These are phyloP conservation scores for Perca fluviatilis DNA, from an alignment of 2,113 vertebrate genomes.

Conservation along the genomic window DNA sequence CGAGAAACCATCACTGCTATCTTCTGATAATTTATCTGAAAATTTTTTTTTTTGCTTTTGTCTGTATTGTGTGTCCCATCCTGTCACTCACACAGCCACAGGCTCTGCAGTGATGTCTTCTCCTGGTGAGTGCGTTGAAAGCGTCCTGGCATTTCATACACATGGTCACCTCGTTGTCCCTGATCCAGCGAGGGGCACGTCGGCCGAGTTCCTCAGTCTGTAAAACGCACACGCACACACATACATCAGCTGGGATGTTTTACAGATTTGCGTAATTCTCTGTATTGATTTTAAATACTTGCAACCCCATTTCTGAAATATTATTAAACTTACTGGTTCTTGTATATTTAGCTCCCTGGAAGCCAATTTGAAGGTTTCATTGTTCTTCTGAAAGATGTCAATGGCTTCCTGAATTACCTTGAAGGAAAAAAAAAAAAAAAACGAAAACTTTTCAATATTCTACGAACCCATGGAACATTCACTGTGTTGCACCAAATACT, in stretches of 20 bases:
- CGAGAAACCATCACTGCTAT: not conserved
- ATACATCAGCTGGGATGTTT: not conserved
- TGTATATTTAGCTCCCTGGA: constrained; percentile 89
- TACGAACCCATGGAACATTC: not conserved
- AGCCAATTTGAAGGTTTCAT: constrained; percentile 92
- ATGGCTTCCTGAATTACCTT: constrained; percentile 91
- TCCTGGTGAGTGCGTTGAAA: constrained; percentile 92
- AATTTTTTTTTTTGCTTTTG: no score
- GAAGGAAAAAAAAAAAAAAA: not conserved
- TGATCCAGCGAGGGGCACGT: constrained; percentile 94
- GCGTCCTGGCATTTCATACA: constrained; percentile 95
- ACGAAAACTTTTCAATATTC: not conserved
- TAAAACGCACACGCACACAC: not conserved
- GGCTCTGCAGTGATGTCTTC: constrained; percentile 93
- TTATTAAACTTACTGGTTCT: constrained; percentile 87
- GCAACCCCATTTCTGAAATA: not conserved
- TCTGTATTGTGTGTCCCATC: fast-evolving
- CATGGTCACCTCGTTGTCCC: constrained; percentile 94
- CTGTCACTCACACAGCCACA: constrained; percentile 90
- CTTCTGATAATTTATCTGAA: not conserved
- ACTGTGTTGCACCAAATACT: not conserved
- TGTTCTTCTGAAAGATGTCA: constrained; percentile 91
- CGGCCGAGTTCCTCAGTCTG: constrained; percentile 91
- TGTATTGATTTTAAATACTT: not conserved
- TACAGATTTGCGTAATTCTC: not conserved